Evolutionary conservation across 35 echinoderm and acorn worm species (phyloP), one percentile per base, ranked within the genome.

Genomic region (Ptychodera flava): DNA sequence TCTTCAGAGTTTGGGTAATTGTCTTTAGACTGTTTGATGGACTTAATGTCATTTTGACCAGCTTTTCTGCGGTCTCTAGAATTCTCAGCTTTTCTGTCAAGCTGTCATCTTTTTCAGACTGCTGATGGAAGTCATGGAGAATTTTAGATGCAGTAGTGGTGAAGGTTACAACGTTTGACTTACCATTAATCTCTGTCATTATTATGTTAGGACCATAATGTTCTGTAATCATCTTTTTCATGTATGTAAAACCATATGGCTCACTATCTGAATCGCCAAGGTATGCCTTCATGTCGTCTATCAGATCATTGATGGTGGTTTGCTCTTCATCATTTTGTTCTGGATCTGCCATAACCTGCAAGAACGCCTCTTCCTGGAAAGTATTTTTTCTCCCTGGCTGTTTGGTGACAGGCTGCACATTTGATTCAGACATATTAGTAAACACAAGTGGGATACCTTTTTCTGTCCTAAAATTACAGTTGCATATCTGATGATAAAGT

Each of bases 101-200:
- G n/a, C n/a, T n/a, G n/a, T n/a, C n/a, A n/a, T 80, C 36, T 33
- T 0, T 32, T 64, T 86, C 35, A n/a, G 15, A 1, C 79, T 78
- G 16, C 31, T 82, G 16, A 35, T 93, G 76, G 84, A 93, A 93
- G n/a, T 89, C 88, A 85, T 85, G 29, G 35, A 37, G 33, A 35
- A 87, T 75, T 31, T 34, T 78, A 32, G 64, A 27, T 36, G 92
- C 78, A 80, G 77, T 86, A 32, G 34, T 32, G 34, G 77, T 6
- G 36, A 86, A 90, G 30, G 88, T 90, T 78, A 90, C 88, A 82
- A 86, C 83, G 45, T 86, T 87, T 90, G 83, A 33, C 36, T 83
- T 86, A 27, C 88, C 92, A 35, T 93, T 86, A 31, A 90, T 10
- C 36, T 93, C 88, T 28, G 88, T 90, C 1, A 90, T 89, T 0